phyloP scores from a whole-genome alignment of 2,113 vertebrate genomes.

The Pongo pygmaeus region DNA sequence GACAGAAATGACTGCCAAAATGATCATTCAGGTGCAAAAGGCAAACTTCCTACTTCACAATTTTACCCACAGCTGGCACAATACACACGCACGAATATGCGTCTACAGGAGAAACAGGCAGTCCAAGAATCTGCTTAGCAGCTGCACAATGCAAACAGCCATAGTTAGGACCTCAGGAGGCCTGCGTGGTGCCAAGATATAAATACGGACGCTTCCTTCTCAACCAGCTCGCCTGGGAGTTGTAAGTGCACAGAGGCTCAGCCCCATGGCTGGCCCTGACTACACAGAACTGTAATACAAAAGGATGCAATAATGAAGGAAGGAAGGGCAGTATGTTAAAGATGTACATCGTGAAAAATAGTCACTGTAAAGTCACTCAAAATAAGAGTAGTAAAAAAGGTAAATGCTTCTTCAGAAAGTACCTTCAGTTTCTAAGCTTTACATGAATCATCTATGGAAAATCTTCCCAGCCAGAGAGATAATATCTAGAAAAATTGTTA shows the following conservation, averaged over 20 bases:
- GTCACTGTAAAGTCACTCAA: not conserved
- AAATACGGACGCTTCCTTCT: not conserved
- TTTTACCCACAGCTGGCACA: not conserved
- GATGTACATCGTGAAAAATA: not conserved
- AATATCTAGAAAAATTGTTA: not conserved
- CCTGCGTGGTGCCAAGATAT: not conserved
- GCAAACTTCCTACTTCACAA: not conserved
- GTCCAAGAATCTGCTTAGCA: not conserved
- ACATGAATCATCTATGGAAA: not conserved
- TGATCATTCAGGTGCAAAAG: not conserved
- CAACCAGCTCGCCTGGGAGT: not conserved
- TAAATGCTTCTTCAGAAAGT: conserved; percentile 16
- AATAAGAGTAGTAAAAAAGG: not conserved
- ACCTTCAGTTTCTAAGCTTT: not conserved
- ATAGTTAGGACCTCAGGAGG: not conserved
- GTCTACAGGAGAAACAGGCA: not conserved
- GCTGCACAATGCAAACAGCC: not conserved
- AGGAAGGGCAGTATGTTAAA: not conserved
- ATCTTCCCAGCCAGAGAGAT: not conserved
- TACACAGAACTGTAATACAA: not conserved
- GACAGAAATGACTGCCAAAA: not conserved
- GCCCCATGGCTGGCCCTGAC: not conserved
- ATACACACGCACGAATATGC: not conserved
- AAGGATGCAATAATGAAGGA: not conserved
- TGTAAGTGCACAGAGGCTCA: not conserved